Percentiles rank a stretch among this genome's conserved stretches.
Conservation (phyloP, 2,113 vertebrate species). For the Corythornis cristatus region DNA sequence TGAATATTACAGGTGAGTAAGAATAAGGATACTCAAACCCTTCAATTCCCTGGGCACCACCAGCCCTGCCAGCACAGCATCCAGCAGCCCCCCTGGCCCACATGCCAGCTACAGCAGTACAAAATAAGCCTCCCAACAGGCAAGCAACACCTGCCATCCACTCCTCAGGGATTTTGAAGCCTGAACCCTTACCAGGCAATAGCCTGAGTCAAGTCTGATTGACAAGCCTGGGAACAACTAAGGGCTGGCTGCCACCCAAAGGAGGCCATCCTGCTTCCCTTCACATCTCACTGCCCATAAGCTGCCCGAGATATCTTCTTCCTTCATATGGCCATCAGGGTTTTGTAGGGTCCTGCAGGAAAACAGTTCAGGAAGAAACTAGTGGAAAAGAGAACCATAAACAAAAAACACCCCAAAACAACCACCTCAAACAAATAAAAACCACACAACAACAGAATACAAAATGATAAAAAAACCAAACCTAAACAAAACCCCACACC, state of each 20-base stretch:
- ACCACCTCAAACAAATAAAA: no score
- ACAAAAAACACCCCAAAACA: background rate
- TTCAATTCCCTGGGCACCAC: background rate
- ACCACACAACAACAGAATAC: no score
- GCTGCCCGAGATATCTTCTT: fast-evolving
- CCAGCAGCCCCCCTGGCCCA: background rate
- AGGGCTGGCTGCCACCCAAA: background rate
- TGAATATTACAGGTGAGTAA: background rate
- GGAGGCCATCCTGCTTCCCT: background rate
- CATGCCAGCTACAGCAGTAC: fast-evolving
- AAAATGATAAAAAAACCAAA: no score
- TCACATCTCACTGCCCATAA: background rate
- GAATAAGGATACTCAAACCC: background rate
- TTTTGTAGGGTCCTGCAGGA: background rate
- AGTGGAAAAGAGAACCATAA: background rate
- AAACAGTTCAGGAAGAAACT: background rate
- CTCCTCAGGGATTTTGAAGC: background rate
- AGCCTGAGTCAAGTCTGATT: background rate
- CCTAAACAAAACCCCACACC: no score
- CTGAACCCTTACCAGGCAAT: background rate
- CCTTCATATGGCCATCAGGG: background rate
- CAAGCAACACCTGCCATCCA: background rate
- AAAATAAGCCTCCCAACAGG: background rate
- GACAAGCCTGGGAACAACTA: background rate
- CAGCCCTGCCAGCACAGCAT: background rate